Evolutionary conservation across 2,888 invertebrate genomes (phyloP), one percentile per base, ranked within the genome.

Genomic region (Trilocha varians): DNA sequence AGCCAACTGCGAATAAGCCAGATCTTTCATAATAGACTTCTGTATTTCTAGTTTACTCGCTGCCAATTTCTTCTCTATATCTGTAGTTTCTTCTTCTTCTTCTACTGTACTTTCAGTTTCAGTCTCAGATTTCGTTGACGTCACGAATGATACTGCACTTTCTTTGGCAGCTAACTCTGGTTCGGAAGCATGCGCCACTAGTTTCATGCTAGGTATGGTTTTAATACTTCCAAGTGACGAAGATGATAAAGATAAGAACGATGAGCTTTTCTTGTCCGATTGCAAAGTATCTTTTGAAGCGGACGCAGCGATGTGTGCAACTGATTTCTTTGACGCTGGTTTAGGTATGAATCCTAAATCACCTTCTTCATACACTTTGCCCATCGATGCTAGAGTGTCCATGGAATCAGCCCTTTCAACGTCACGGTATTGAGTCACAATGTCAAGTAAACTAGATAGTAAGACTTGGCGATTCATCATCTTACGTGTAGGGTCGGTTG

Each of bases 291-390:
- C 63, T 49, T 48, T 62, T 2, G 70, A 59, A 36, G 40, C n/a
- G 5, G 44, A n/a, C 1, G 64, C 59, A 4, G 46, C 6, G 25
- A 51, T 45, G 3, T 62, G 41, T 3, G 64, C 53, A 32, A 50
- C 38, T 1, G 71, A 55, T 46, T 68, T 77, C 42, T 72, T 80
- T 13, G 49, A 36, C 15, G 46, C 34, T 13, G 65, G 53, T 55
- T 88, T 89, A 0, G 90, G 91, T 47, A 91, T 76, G 50, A 91
- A 90, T 6, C 91, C 91, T 44, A 91, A 85, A 63, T 90, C 90
- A 9, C 91, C 91, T 49, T 88, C 87, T 38, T 84, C 76, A 52
- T 92, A 91, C 15, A 89, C 74, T 33, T 84, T 85, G 1, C 74
- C 78, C 16, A 88, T 59, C 0, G 89, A 88, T 16, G 83, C 82